A percentile compares a stretch with the other conserved stretches of the same genome.
Conservation (phyloP, 1,140 invertebrate genomes). For the Atta colombica region DNA sequence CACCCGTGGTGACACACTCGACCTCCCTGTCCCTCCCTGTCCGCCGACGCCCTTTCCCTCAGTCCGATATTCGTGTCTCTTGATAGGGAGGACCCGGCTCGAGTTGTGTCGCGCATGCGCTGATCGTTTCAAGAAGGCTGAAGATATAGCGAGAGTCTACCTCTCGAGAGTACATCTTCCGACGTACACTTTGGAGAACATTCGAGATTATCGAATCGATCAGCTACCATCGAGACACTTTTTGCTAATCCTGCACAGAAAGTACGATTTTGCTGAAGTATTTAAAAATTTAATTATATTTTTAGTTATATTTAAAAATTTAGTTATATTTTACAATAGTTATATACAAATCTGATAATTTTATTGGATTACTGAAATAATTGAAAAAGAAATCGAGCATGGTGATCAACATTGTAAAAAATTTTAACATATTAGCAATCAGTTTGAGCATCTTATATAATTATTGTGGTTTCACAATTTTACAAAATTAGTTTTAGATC, state of each 20-base stretch:
- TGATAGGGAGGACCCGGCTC: conserved; percentile 66
- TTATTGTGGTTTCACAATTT: too few species aligned
- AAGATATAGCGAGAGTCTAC: conserved; percentile 16
- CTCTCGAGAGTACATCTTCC: conserved; percentile 42
- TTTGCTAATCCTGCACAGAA: not conserved
- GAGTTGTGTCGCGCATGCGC: conserved; percentile 71
- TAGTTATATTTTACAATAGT: too few species aligned
- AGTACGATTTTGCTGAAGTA: too few species aligned
- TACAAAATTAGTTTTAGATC: too few species aligned
- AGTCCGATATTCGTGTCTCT: conserved; percentile 56
- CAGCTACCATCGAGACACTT: not conserved
- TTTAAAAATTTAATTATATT: too few species aligned
- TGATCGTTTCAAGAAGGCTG: conserved; percentile 1
- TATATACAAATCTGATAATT: too few species aligned
- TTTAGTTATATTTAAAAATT: too few species aligned
- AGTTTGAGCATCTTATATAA: too few species aligned
- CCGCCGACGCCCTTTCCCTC: conserved; percentile 37
- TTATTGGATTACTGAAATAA: too few species aligned
- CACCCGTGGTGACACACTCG: conserved; percentile 78
- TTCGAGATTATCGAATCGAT: conserved; percentile 18
- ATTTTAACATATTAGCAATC: too few species aligned
- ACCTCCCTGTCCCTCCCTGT: conserved; percentile 57
- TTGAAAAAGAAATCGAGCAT: too few species aligned
- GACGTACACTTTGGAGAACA: conserved; percentile 43
- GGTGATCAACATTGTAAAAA: too few species aligned